Base-by-base conservation (phyloP, 2,888 invertebrate genomes). In the Synergus japonicus region DNA sequence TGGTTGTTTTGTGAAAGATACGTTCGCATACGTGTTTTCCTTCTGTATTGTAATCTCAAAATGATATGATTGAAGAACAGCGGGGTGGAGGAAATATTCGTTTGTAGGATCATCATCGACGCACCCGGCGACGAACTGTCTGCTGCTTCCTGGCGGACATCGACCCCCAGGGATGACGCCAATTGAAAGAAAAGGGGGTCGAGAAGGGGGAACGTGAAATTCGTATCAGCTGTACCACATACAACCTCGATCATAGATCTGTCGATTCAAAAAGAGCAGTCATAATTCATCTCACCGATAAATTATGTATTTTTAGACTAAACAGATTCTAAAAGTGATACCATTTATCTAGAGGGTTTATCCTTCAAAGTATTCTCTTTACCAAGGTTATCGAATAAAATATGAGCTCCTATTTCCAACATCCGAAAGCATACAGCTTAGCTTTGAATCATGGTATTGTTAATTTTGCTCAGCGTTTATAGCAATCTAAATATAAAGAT, bases 71-170 rank as follows among this genome's bases (percentile, higher is more conserved):
- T 69, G 46, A 7, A 44, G 44, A 69, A 69, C 18, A 22, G 49
- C 46, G 7, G 69, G 44, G 46, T 49, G 46, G 37, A 69, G 69
- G 29, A 29, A 49, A 46, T 78, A 77, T 78, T 81, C 76, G 76
- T 83, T 81, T 77, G 79, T 22, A 66, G 81, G 76, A 82, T 88
- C 88, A 87, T 88, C 88, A 88, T 87, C 87, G 84, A 81, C 81
- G 81, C 83, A 76, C 82, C 58, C 80, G 84, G 86, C 86, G 86
- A 84, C 86, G 85, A 85, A 85, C 85, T 85, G 87, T 87, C 87
- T 87, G 81, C 83, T 84, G 82, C 80, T 85, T 84, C 84, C 85
- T 83, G 83, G 83, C 85, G 86, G 86, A 83, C 85, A 83, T 79
- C 85, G 84, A 86, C 87, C 88, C 87, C 86, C 83, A 86, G 81